Evolutionary conservation across 2,797 vertebrate species (phyloP), one percentile per base, ranked within the genome.

Genomic region (Trematocara caparti): DNA sequence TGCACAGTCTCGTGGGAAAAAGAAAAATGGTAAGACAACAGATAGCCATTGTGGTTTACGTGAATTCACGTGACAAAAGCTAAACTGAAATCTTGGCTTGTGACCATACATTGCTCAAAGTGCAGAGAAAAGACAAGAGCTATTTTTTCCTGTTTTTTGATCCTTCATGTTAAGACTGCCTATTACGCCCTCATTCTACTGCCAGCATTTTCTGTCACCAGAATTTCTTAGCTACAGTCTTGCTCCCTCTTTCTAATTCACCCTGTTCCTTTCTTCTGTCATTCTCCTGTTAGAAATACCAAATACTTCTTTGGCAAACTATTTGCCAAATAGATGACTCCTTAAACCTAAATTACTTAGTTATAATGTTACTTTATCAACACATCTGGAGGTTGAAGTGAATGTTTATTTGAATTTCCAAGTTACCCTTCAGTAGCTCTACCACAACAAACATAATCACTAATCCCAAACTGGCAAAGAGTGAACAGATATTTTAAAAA

Each of bases 1-100:
- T 62, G 81, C 80, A 59, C 34, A 8, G 91, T 84, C 82, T 88
- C 75, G 51, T 82, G 83, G 84, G 89, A 80, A 88, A 88, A 73
- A 19, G 50, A 83, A 78, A 88, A 90, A 87, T 50, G 53, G 73
- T 81, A 53, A 45, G 55, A 76, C 78, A 78, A 79, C 74, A 50
- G 14, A 47, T 17, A 36, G 40, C 30, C 76, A 62, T 72, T 83
- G 75, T 85, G 79, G 78, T 51, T 51, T 30, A 9, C 75, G 53
- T 66, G 64, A 82, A 74, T 80, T 86, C 59, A 78, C 62, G 38
- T 40, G 48, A 80, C 50, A 73, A 30, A 82, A 49, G 73, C 11
- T 8, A 48, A 34, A 45, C 30, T 27, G 5, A 62, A 73, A 53
- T 76, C 75, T 53, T 73, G 64, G 78, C 40, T 71, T 34, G 14